Evolutionary conservation across 2,797 vertebrate genomes (phyloP), one percentile per base, ranked within the genome.

Genomic region (Lates japonicus): DNA sequence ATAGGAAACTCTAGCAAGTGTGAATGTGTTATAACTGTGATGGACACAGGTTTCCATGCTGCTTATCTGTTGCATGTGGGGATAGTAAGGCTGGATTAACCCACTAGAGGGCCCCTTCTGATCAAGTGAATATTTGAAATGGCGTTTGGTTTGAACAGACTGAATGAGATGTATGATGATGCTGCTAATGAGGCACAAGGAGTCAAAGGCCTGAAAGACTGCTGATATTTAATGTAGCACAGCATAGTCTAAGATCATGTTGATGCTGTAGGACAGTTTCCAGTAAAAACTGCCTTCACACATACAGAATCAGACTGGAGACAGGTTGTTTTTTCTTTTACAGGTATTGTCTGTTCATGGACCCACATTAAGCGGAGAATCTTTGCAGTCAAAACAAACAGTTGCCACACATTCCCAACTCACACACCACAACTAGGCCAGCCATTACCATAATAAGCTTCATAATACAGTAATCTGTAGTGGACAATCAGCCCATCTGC

Each of bases 181-280:
- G 44, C 8, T 35, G 42, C 44, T 60, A 82, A 67, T 59, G 48
- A 78, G 39, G 42, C 58, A 78, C 59, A 71, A 25, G 42, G 70
- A 84, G 81, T 62, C 85, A 25, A 57, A 75, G 73, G 77, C 74
- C 77, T 89, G 79, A 89, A 83, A 87, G 87, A 80, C 70, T 76
- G 87, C 80, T 82, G 88, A 90, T 83, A 74, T 92, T 90, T 91
- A 92, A 89, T 89, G 82, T 83, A 86, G 90, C 82, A 80, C 84
- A 88, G 85, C 86, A 72, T 46, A 73, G 82, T 88, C 85, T 82
- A 74, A 86, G 80, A 73, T 85, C 81, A 85, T 79, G 91, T 85
- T 80, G 84, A 80, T 84, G 90, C 85, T 90, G 88, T 71, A 74
- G 81, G 76, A 83, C 86, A 82, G 83, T 69, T 13, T 22, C 66